Base-by-base conservation (phyloP, 2,888 invertebrate species). In the Hypolimnas misippus region DNA sequence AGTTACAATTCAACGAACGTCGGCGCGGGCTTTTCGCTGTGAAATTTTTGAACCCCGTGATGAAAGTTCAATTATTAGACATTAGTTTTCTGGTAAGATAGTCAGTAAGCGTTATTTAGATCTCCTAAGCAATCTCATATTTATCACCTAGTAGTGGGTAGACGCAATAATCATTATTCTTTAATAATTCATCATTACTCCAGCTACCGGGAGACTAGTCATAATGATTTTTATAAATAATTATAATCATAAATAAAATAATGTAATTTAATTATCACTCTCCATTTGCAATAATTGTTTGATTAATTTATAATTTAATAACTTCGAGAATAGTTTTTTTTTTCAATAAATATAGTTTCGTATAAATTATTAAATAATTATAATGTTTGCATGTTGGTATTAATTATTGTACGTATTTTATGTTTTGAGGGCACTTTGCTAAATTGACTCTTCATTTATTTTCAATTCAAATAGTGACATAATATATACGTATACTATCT, bases 41-140 rank as follows among this genome's bases (percentile, higher is more conserved):
- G 51, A 57, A 42, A 44, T 51, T 25, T 60, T 64, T 42, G 33
- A 29, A 52, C 25, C 40, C 62, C 52, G 33, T 42, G 49, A 42
- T 35, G 31, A 25, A 42, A 57, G 56, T 65, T 62, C 57, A 59
- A 56, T 63, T 52, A 60, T 35, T 61, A 59, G 35, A 44, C 44
- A 46, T 46, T 42, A 56, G 49, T 62, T 62, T 29, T 38, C 49
- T 57, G 46, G 56, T 62, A 67, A 62, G 53, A 25, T 63, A 57
- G 57, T 44, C 31, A 51, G 31, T 81, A 78, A 81, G 80, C 78
- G 75, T 81, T 76, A 75, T 73, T 78, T 84, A 86, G 86, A 87
- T 87, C 84, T 89, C 85, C 76, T 78, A 73, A 82, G 84, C 78
- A 84, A 87, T 88, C 83, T 89, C 82, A 73, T 73, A 72, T 74